phyloP scores from a whole-genome alignment of 2,797 vertebrate genomes.

The Hafferia zeledoni region DNA sequence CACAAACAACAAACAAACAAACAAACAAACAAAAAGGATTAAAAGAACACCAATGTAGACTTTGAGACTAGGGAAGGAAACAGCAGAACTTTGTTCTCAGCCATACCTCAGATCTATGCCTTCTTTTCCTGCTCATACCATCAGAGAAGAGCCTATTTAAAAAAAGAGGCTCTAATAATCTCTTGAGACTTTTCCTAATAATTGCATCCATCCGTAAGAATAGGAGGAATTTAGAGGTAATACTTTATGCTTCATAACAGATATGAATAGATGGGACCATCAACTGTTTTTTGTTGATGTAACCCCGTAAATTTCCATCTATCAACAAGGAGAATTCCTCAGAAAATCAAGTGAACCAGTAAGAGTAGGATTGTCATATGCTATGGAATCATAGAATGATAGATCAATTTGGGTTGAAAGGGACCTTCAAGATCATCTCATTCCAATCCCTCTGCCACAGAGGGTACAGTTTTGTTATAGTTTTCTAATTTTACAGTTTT shows the following conservation, averaged over 20 bases:
- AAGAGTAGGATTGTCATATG: background rate
- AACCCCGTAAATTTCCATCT: background rate
- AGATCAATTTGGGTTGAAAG: background rate
- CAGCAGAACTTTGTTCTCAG: background rate
- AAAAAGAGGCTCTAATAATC: background rate
- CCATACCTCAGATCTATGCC: background rate
- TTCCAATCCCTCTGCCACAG: background rate
- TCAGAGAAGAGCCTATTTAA: background rate
- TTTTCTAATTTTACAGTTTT: background rate
- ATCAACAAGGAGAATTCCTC: background rate
- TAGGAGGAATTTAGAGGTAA: background rate
- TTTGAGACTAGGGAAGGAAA: background rate
- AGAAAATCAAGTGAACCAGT: background rate
- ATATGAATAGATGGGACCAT: background rate
- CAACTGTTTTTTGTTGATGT: background rate
- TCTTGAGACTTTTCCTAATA: background rate
- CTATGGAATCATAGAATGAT: background rate
- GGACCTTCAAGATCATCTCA: background rate
- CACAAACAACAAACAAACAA: no score
- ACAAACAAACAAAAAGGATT: background rate
- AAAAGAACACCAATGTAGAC: background rate
- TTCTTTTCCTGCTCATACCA: background rate
- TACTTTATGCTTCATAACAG: background rate
- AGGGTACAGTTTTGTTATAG: background rate
- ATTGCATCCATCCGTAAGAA: background rate